These are phyloP conservation scores for Selene dorsalis DNA, from an alignment of 2,797 vertebrate genomes.

Conservation along the genomic window DNA sequence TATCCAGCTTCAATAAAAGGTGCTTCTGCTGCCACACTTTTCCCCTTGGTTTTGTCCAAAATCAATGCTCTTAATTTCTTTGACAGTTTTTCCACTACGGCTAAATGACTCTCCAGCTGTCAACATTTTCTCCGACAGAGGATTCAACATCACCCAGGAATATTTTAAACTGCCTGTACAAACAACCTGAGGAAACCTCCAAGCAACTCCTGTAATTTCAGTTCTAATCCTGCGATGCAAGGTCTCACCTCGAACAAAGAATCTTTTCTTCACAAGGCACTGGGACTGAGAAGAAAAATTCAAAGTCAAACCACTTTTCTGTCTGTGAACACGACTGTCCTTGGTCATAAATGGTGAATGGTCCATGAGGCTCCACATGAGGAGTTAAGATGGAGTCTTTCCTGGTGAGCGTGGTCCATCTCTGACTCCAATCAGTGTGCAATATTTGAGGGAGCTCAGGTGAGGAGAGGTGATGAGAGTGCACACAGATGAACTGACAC, in stretches of 20 bases:
- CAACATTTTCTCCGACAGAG: background rate
- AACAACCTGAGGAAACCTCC: constrained; percentile 24
- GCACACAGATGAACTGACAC: constrained; percentile 24
- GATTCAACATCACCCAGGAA: background rate
- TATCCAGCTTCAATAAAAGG: background rate
- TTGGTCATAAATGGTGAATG: constrained; percentile 53
- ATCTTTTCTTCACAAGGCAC: constrained; percentile 11
- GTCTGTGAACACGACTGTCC: constrained; percentile 11
- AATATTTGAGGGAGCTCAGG: constrained; percentile 69
- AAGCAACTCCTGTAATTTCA: background rate
- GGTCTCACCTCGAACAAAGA: constrained; percentile 20
- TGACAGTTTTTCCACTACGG: background rate
- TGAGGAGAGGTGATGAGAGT: constrained; percentile 55
- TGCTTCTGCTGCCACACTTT: no score
- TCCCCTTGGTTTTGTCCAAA: no score
- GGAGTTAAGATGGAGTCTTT: constrained; percentile 59
- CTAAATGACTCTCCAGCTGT: background rate
- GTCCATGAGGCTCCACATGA: constrained; percentile 29
- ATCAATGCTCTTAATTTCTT: background rate
- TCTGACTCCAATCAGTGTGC: constrained; percentile 67
- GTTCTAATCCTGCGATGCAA: constrained; percentile 20
- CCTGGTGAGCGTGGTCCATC: constrained; percentile 52
- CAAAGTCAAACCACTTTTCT: constrained; percentile 24
- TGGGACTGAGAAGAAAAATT: constrained; percentile 5
- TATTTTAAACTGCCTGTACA: background rate